Conservation (phyloP, 2,797 vertebrate genomes). For the Ambastaia sidthimunki region DNA sequence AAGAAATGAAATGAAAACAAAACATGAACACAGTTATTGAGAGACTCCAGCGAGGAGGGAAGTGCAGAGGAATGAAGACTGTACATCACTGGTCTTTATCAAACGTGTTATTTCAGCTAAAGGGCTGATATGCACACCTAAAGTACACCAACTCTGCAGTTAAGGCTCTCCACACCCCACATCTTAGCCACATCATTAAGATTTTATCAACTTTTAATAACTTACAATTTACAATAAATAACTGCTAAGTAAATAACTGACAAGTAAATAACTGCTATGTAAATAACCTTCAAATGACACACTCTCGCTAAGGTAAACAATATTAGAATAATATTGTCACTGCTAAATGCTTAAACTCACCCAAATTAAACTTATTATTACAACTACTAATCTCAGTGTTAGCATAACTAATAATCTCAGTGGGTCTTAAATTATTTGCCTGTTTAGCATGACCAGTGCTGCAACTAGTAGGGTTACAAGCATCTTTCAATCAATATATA, state of each 20-base stretch:
- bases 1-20: conserved; percentile 30
- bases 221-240: neutral
- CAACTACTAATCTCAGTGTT: no score
- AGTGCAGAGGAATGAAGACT: conserved; percentile 12
- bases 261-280: conserved; percentile 3
- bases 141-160: neutral
- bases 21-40: conserved; percentile 46
- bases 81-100: conserved; percentile 19
- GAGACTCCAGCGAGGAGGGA: conserved; percentile 22
- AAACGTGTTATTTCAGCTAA: conserved; percentile 14
- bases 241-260: conserved; percentile 47
- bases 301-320: conserved; percentile 55
- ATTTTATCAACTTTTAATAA: conserved; percentile 63
- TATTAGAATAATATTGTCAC: no score
- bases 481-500: no score
- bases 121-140: neutral
- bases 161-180: conserved; percentile 40
- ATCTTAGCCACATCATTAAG: conserved; percentile 54
- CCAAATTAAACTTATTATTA: conserved; percentile 34
- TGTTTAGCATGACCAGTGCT: no score
- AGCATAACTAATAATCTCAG: no score
- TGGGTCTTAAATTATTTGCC: no score
- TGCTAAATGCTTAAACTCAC: conserved; percentile 42
- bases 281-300: conserved; percentile 61
- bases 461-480: neutral